Evolutionary conservation across 2,113 vertebrate genomes (phyloP), one percentile per base, ranked within the genome.

Genomic region (Tragulus kanchil): DNA sequence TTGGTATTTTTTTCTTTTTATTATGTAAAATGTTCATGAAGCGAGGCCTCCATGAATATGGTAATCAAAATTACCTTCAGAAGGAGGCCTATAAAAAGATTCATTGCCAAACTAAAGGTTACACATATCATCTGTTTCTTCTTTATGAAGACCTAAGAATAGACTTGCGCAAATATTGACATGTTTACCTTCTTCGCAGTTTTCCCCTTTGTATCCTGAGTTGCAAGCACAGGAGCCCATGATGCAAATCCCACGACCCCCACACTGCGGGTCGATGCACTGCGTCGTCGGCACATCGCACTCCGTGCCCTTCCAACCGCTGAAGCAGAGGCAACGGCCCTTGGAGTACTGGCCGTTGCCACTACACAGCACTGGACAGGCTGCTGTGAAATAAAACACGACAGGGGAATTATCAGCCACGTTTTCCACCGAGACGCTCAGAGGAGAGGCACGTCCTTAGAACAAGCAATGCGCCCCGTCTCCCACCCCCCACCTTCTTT

Each of bases 291-390:
- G 99, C 88, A 99, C 98, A 0, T 99, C 99, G 8, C 99, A 99
- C 98, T 99, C 99, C 0, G 99, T 99, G 94, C 99, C 99, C 98
- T 99, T 99, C 99, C 99, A 99, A 93, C 99, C 99, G 0, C 99
- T 99, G 98, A 99, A 99, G 93, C 99, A 99, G 78, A 99, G 99
- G 97, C 99, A 99, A 97, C 99, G 99, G 94, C 99, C 99, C 96
- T 99, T 99, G 98, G 99, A 99, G 98, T 99, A 99, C 96, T 99
- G 99, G 71, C 99, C 99, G 0, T 99, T 99, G 84, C 99, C 99
- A 52, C 99, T 99, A 95, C 99, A 99, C 96, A 99, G 97, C 96
- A 99, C 99, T 0, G 99, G 99, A 93, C 99, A 99, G 98, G 99
- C 99, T 59, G 99, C 99, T 99, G 99, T 59, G 95, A 97, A 97